Evolutionary conservation across 2,888 invertebrate genomes (phyloP).

Genomic region (Drosophila ustulata): DNA sequence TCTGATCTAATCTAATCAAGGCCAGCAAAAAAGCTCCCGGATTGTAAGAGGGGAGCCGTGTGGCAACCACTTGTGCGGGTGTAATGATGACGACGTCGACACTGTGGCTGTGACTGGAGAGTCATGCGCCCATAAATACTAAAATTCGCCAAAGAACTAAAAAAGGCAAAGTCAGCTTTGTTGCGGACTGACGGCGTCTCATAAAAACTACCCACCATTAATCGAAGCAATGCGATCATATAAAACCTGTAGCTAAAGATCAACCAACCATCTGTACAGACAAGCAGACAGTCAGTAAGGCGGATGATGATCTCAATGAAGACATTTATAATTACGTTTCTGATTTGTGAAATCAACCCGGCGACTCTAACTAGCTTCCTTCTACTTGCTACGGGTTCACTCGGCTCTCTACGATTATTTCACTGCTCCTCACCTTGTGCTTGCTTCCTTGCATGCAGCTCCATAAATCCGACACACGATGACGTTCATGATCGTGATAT

Average conservation of each 20-base stretch:
- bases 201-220: conserved; percentile 74
- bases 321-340: conserved; percentile 59
- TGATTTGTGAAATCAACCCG: conserved; percentile 70
- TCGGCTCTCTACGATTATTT: neutral
- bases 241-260: conserved; percentile 70
- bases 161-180: conserved; percentile 71
- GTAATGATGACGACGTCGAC: conserved; percentile 51
- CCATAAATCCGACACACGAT: conserved; percentile 56
- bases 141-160: conserved; percentile 53
- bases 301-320: conserved; percentile 75
- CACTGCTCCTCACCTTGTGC: neutral
- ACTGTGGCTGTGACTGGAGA: conserved; percentile 19
- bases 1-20: conserved; percentile 50
- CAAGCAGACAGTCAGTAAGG: conserved; percentile 28
- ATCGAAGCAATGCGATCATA: conserved; percentile 58
- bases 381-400: conserved; percentile 6
- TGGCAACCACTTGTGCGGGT: conserved; percentile 59
- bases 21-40: conserved; percentile 15
- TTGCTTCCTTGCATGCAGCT: conserved; percentile 31
- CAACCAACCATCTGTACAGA: conserved; percentile 23
- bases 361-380: conserved; percentile 30
- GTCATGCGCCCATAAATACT: conserved; percentile 70
- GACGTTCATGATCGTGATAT: conserved; percentile 56
- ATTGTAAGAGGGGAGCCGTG: neutral
- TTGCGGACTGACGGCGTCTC: conserved; percentile 51